Evolutionary conservation across 2,113 vertebrate genomes (phyloP), one percentile per base, ranked within the genome.

Genomic region (Corythornis vintsioides): DNA sequence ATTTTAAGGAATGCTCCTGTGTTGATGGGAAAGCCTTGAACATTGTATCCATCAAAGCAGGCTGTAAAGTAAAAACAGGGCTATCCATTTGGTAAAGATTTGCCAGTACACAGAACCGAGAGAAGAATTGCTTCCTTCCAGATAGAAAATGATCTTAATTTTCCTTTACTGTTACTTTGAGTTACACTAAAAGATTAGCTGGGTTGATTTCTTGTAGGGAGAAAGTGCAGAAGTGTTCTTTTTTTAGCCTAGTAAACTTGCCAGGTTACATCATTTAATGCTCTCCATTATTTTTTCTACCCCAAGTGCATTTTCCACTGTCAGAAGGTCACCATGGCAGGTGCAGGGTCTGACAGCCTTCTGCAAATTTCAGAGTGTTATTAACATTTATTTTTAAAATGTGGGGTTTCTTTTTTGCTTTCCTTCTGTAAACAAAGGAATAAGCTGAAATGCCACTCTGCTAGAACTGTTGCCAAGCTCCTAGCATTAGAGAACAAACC

Each of bases 361-460:
- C 75, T 45, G 47, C 55, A 72, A 89, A 64, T 82, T 91, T 48
- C 26, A 94, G 56, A 47, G 70, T 64, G 21, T 42, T 89, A 83
- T 80, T 74, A n/a, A 84, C 79, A 77, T 80, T 42, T 87, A 26
- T 64, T 31, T 93, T 64, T 56, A 57, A 86, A 93, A 79, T 43
- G 47, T 75, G 20, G 19, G 38, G 76, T 50, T 79, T 92, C 84
- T 86, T 56, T 88, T 86, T 24, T 1, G 0, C 18, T 70, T 74
- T 89, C 42, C 47, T 15, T 75, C 73, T 95, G 83, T 91, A 87
- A 94, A 63, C 67, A 91, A 79, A 60, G 18, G 77, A 90, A 86
- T 74, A 83, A 74, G 24, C 26, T 38, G 26, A 88, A 95, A 83
- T 80, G 29, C 21, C 83, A 45, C 13, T 69, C n/a, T 91, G 11